These are phyloP conservation scores for Lycaena phlaeas DNA, from an alignment of 2,888 invertebrate species.

Conservation along the genomic window DNA sequence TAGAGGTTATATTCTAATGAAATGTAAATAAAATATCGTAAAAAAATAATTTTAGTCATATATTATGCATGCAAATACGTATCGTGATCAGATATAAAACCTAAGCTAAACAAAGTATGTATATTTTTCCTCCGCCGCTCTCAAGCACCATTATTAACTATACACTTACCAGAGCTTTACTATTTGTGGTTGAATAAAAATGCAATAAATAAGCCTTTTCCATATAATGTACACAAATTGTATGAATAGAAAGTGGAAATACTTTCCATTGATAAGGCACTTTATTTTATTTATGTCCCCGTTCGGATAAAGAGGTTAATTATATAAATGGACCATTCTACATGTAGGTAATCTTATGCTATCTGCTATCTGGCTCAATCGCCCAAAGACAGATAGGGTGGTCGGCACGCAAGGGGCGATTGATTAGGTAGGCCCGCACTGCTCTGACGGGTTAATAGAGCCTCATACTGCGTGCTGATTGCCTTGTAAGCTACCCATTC, in stretches of 20 bases:
- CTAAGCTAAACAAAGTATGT: slow-evolving; percentile 5
- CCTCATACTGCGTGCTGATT: slow-evolving; percentile 56
- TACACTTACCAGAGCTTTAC: slow-evolving; percentile 4
- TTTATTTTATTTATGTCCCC: slow-evolving; percentile 6
- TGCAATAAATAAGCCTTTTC: slow-evolving; percentile 6
- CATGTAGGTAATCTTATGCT: slow-evolving; percentile 58
- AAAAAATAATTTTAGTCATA: no score
- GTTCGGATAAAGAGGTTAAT: slow-evolving; percentile 60
- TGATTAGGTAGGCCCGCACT: slow-evolving; percentile 65
- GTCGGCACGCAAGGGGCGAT: slow-evolving; percentile 69
- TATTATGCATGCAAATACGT: no score
- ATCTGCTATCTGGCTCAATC: slow-evolving; percentile 56
- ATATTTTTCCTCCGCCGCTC: slow-evolving; percentile 1
- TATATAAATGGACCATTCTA: slow-evolving; percentile 69
- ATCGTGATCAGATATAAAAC: slow-evolving; percentile 41
- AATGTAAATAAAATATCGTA: no score
- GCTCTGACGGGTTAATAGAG: slow-evolving; percentile 69
- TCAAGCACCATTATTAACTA: slow-evolving; percentile 5
- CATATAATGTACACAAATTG: background rate
- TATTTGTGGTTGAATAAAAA: slow-evolving; percentile 7
- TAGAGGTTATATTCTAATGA: no score
- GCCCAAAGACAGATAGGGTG: slow-evolving; percentile 67
- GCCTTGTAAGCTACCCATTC: slow-evolving; percentile 58
- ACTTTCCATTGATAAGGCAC: background rate
- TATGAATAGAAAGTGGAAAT: background rate